Base-by-base conservation (phyloP, 2,113 vertebrate species). In the Lates calcarifer region DNA sequence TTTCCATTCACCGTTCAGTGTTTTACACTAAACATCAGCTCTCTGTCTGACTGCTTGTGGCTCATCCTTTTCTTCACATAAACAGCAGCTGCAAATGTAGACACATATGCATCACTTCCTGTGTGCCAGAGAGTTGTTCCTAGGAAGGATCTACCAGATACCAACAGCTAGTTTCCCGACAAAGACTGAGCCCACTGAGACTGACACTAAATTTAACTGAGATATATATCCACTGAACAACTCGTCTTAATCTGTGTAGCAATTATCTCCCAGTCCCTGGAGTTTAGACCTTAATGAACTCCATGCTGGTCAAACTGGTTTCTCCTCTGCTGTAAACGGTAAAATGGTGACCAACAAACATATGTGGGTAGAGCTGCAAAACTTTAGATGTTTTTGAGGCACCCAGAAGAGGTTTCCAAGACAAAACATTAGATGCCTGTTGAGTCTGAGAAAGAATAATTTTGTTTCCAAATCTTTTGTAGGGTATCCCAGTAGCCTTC, bases 31-130 rank as follows among this genome's bases (percentile, higher is more conserved):
- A 43, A 43, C 41, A 43, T 17, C 43, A 53, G n/a, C 51, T 53
- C n/a, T 24, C n/a, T 26, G 1, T 75, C 33, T 51, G 56, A 74
- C 41, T 58, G 64, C 72, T 20, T 56, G 20, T 51, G 33, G 29
- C n/a, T 74, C 24, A 61, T 53, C 55, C 10, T 57, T 66, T 28
- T 56, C 11, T 55, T 37, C 53, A 78, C 67, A 79, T 39, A 83
- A 75, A 63, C 41, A 79, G 72, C 57, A 66, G 49, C 45, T 29
- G 26, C 26, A 76, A 65, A 60, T 24, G n/a, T 9, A 45, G 74
- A 75, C 11, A 45, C 17, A 73, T 70, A 61, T 58, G n/a, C 77
- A 82, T 82, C 77, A 74, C 73, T 86, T 85, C 85, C 81, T 81
- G 69, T 70, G 24, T 76, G 51, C 24, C 28, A 61, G 28, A 49